Base-by-base conservation (phyloP, 2,888 invertebrate genomes). In the Agriopis aurantiaria region DNA sequence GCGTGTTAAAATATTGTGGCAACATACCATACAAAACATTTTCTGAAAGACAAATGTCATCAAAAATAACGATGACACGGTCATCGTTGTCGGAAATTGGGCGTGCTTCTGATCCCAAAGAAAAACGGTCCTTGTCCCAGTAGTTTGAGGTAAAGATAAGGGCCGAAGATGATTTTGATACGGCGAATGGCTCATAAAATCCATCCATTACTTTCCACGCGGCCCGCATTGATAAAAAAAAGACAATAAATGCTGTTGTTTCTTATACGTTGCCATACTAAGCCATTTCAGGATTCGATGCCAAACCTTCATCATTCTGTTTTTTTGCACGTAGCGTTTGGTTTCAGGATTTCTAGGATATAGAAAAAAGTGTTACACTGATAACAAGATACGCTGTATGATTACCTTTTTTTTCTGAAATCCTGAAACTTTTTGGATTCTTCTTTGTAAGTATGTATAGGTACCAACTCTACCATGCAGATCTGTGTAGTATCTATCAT, bases 91-190 rank as follows among this genome's bases (percentile, higher is more conserved):
- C 49, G 51, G 65, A 60, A 65, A 69, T 65, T 53, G 51, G 3
- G 51, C 64, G 40, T 62, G 23, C 23, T 60, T 51, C n/a, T 58
- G 65, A 58, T 65, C 57, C 55, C 49, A 41, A 58, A 62, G 53
- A 62, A 65, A 61, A 65, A 61, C 43, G 60, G 33, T 14, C 57
- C 51, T 43, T 45, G 45, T 45, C 56, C 63, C 66, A 58, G 62
- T 70, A 70, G 66, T 70, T 66, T 70, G 70, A 70, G 70, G 70
- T 63, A 66, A 17, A 65, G 69, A 70, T 70, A 70, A 65, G 62
- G 53, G 11, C 53, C 41, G 17, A 66, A 61, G 66, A 70, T 66
- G 65, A 66, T 70, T 70, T 63, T 66, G 66, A 66, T 70, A 66
- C 48, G 52, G 48, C 8, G 14, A 63, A 70, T 70, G 69, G 70